These are phyloP conservation scores for Crypturellus tataupa DNA, from an alignment of 2,797 vertebrate genomes.

Conservation along the genomic window DNA sequence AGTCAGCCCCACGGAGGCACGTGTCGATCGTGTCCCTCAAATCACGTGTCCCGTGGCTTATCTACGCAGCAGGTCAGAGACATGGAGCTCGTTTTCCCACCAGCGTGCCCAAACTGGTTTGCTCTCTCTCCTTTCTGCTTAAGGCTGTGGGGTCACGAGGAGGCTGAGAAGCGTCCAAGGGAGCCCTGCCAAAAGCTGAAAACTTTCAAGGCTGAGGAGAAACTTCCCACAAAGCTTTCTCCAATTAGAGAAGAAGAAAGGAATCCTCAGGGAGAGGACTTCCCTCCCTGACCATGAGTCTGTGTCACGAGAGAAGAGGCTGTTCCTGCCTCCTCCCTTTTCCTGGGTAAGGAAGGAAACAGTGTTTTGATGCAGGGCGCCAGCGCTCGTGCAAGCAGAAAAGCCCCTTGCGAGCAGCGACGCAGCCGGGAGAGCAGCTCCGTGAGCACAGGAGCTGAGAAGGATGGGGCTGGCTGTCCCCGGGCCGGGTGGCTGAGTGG, in stretches of 20 bases:
- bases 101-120: background rate
- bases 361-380: background rate
- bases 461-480: background rate
- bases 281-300: accelerated
- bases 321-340: background rate
- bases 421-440: background rate
- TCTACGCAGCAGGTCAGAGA: background rate
- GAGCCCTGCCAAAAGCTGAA: background rate
- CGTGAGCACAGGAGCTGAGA: background rate
- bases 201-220: background rate
- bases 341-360: background rate
- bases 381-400: background rate
- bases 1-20: accelerated
- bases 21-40: accelerated
- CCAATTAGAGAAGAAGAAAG: too few species aligned
- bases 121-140: background rate
- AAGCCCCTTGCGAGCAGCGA: background rate
- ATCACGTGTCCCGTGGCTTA: background rate
- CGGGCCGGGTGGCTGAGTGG: accelerated
- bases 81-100: background rate
- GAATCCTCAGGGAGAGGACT: background rate
- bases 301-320: background rate
- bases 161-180: background rate
- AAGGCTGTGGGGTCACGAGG: background rate
- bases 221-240: background rate